Base-by-base conservation (phyloP, 2,797 vertebrate species). In the Aeoliscus strigatus region DNA sequence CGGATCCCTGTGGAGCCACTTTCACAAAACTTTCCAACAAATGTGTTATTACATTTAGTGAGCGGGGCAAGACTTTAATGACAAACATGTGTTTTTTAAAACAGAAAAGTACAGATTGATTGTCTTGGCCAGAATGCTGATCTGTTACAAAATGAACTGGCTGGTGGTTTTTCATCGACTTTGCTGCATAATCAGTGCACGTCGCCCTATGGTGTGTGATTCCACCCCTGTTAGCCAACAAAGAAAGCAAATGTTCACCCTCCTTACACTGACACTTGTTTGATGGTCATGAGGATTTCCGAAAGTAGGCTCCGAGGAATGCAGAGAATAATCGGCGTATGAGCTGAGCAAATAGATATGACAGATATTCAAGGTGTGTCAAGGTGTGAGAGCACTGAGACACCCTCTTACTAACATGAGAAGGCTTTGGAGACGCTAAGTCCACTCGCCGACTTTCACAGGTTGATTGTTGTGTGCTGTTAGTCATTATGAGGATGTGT, bases 341-440 rank as follows among this genome's bases (percentile, higher is more conserved):
- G 6, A 8, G 11, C 17, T 17, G 12, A 23, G 33, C 1, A 31
- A 27, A 54, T 0, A 27, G 38, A 43, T 13, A 28, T 32, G 25
- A 57, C 29, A 57, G 24, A 47, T 5, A 14, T 50, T 31, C 24
- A 42, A 62, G 52, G 56, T 14, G 62, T 65, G 60, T 32, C 63
- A 27, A 46, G 13, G 21, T 31, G 18, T 28, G 31, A 59, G 9
- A 18, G 32, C 3, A 24, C 1, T 2, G 5, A 39, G 30, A 60
- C 43, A 37, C 12, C 28, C 18, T 23, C 17, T 79, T 80, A 77
- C 51, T 75, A 77, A 73, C 29, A 43, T 65, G 56, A 34, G 31
- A 69, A 73, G 12, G 2, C 8, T n/a, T 26, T 50, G 17, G 34
- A 43, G 11, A 15, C 8, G 31, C 1, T 2, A 2, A 8, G 31